Percentiles rank a stretch among this genome's conserved stretches.
Conservation (phyloP, 2,797 vertebrate genomes). For the Peromyscus eremicus region DNA sequence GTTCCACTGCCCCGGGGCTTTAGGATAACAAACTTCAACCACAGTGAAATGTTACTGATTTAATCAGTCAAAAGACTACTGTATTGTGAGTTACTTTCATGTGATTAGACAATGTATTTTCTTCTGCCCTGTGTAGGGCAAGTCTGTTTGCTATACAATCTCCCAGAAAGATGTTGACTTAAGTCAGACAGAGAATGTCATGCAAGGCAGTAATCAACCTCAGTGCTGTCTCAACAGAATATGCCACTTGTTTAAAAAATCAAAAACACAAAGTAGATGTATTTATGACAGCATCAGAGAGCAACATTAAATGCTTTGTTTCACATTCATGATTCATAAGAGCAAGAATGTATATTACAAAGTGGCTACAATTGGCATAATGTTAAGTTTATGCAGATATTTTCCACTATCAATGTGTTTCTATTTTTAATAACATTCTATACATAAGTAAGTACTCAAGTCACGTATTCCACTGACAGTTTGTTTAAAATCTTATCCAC, state of each 20-base stretch:
- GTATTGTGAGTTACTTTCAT: background rate
- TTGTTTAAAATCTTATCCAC: background rate
- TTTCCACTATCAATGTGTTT: background rate
- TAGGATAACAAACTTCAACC: slow-evolving; percentile 22
- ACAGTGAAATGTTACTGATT: slow-evolving; percentile 12
- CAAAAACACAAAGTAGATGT: background rate
- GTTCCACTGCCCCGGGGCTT: background rate
- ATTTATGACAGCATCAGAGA: background rate
- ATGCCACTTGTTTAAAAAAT: background rate
- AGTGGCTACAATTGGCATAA: background rate
- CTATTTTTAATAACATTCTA: background rate
- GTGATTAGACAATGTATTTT: background rate
- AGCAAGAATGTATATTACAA: background rate
- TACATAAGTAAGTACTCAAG: background rate
- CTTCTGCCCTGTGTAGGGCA: background rate
- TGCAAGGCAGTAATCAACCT: background rate
- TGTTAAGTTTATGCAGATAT: background rate
- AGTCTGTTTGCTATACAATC: background rate
- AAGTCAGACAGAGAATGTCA: background rate
- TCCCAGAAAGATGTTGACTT: background rate
- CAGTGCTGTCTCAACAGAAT: background rate
- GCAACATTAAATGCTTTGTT: background rate
- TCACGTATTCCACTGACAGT: background rate
- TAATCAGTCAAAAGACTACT: background rate
- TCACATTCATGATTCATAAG: background rate